Percentiles rank a stretch among this genome's conserved stretches.
Conservation (phyloP, 2,888 invertebrate genomes). For the Notodonta dromedarius region DNA sequence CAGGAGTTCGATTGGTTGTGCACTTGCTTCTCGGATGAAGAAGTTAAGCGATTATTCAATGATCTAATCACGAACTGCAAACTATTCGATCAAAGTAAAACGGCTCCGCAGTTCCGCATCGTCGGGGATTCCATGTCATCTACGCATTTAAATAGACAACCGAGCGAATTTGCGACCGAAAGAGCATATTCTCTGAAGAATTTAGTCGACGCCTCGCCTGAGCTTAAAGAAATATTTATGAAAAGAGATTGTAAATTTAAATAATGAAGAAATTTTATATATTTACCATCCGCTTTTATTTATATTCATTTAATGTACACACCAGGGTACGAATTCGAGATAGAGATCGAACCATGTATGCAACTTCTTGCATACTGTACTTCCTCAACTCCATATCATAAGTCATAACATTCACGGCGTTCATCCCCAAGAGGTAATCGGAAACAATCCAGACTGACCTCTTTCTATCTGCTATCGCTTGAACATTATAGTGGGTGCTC, state of each 20-base stretch:
- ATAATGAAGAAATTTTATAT: constrained; percentile 3
- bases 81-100: constrained; percentile 16
- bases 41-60: constrained; percentile 44
- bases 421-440: too few relatives aligned
- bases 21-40: constrained; percentile 63
- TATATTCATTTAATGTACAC: too few relatives aligned
- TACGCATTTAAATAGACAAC: constrained; percentile 34
- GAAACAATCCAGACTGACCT: too few relatives aligned
- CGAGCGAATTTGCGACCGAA: constrained; percentile 52
- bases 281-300: not conserved
- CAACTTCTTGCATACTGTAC: too few relatives aligned
- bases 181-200: constrained; percentile 55
- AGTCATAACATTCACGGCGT: too few relatives aligned
- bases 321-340: too few relatives aligned
- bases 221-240: constrained; percentile 63
- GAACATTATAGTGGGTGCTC: too few relatives aligned
- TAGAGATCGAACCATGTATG: too few relatives aligned
- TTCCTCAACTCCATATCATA: too few relatives aligned
- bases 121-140: constrained; percentile 43
- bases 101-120: constrained; percentile 31
- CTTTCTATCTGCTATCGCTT: too few relatives aligned
- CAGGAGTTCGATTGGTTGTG: constrained; percentile 60
- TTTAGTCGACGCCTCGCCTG: constrained; percentile 50
- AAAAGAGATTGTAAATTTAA: constrained; percentile 46
- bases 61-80: constrained; percentile 29